phyloP scores from a whole-genome alignment of 2,797 vertebrate species.

The Chelmon rostratus region DNA sequence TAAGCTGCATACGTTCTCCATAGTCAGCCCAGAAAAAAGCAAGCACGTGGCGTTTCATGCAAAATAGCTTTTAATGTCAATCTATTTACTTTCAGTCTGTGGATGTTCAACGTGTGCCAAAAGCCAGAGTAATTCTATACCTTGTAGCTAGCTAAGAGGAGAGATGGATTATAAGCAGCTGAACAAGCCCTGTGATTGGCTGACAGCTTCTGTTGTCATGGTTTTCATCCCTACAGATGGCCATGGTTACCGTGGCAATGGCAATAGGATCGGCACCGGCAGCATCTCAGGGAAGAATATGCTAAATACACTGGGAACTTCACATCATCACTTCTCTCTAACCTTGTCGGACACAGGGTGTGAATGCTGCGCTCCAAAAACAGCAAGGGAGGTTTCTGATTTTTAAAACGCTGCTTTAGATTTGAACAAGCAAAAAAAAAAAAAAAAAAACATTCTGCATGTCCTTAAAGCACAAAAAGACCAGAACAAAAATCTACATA shows the following conservation, averaged over 20 bases:
- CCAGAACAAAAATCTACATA: not conserved
- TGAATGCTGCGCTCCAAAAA: not conserved
- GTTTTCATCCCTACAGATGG: conserved; percentile 84
- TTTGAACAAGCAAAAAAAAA: not conserved
- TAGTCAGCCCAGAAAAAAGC: not conserved
- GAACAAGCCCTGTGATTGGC: conserved; percentile 70
- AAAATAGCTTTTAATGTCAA: conserved; percentile 42
- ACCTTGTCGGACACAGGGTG: conserved; percentile 19
- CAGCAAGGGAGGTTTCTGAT: not conserved
- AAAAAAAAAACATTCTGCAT: not conserved
- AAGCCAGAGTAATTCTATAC: conserved; percentile 47
- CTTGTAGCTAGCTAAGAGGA: conserved; percentile 44
- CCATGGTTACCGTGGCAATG: conserved; percentile 79
- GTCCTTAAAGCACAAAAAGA: not conserved
- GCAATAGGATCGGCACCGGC: conserved; percentile 75
- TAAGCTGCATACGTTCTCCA: not conserved
- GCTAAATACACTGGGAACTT: conserved; percentile 21
- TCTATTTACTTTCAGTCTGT: conserved; percentile 52
- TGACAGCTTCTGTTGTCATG: conserved; percentile 65
- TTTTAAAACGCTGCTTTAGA: not conserved
- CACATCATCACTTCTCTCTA: conserved; percentile 21
- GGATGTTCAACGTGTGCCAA: conserved; percentile 32
- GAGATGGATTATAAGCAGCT: conserved; percentile 67
- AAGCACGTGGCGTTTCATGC: conserved; percentile 15
- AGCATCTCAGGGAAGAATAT: conserved; percentile 55